Evolutionary conservation across 2,113 vertebrate species (phyloP).

Genomic region (Semnornis frantzii): DNA sequence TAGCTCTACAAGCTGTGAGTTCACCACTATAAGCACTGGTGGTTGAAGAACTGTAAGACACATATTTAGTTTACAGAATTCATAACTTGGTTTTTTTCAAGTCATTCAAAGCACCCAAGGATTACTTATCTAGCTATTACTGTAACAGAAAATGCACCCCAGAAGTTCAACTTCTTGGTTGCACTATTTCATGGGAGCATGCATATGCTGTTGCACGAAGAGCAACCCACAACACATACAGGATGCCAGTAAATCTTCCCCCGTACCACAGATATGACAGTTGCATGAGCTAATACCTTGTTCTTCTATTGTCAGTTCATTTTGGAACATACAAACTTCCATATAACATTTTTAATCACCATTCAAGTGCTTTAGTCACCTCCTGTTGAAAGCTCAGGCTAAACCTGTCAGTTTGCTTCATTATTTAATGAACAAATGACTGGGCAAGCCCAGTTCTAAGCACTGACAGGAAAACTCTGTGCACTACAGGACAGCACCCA

Average conservation of each 20-base stretch:
- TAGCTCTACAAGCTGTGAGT: neutral
- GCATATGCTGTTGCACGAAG: neutral
- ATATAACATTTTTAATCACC: neutral
- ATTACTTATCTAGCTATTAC: neutral
- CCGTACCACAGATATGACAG: rapidly evolving
- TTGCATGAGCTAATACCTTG: neutral
- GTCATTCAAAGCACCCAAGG: neutral
- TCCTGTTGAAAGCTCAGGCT: neutral
- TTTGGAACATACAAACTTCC: neutral
- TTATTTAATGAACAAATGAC: neutral
- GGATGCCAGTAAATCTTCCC: neutral
- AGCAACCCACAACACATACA: neutral
- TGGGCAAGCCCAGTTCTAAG: neutral
- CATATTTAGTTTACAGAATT: neutral
- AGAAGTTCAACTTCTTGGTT: neutral
- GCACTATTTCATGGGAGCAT: neutral
- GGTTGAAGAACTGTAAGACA: neutral
- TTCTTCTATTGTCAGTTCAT: neutral
- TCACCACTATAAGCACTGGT: neutral
- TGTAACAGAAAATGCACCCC: neutral
- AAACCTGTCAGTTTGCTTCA: neutral
- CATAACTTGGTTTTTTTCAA: neutral
- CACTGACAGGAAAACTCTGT: neutral
- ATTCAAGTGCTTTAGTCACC: neutral
- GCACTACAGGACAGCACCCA: neutral